These are phyloP conservation scores for Hetaerina titia DNA, from an alignment of 2,888 invertebrate species.

Conservation along the genomic window DNA sequence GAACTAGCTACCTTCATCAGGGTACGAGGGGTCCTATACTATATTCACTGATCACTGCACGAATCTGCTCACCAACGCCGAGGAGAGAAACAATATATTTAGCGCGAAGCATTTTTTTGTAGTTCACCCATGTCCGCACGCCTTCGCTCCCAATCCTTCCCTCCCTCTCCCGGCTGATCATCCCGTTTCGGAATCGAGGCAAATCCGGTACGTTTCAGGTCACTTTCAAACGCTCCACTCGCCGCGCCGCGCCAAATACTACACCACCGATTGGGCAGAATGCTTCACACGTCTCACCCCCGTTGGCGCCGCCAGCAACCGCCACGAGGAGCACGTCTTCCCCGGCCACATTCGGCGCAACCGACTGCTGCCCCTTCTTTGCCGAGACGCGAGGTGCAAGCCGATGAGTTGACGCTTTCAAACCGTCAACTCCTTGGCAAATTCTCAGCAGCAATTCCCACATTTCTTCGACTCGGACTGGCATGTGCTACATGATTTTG, in stretches of 20 bases:
- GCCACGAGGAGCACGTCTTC: not conserved
- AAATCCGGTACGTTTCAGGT: not conserved
- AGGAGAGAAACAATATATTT: too few relatives aligned
- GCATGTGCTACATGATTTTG: not conserved
- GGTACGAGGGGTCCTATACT: too few relatives aligned
- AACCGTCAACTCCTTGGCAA: not conserved
- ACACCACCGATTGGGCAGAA: not conserved
- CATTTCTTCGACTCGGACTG: not conserved
- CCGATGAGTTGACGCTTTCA: not conserved
- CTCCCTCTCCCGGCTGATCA: not conserved
- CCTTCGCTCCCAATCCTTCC: not conserved
- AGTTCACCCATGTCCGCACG: too few relatives aligned
- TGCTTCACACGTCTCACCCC: constrained; percentile 21
- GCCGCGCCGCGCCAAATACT: not conserved
- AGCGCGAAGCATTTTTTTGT: too few relatives aligned
- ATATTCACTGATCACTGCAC: too few relatives aligned
- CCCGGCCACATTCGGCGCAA: not conserved
- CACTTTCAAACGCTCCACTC: not conserved
- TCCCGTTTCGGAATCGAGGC: not conserved
- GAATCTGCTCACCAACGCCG: too few relatives aligned
- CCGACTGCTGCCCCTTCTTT: not conserved
- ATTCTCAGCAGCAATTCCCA: not conserved
- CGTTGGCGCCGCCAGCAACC: not conserved
- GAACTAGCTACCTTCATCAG: too few relatives aligned
- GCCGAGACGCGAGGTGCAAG: not conserved